Evolutionary conservation across 2,113 vertebrate species (phyloP), one percentile per base, ranked within the genome.

Genomic region (Capreolus pygargus): DNA sequence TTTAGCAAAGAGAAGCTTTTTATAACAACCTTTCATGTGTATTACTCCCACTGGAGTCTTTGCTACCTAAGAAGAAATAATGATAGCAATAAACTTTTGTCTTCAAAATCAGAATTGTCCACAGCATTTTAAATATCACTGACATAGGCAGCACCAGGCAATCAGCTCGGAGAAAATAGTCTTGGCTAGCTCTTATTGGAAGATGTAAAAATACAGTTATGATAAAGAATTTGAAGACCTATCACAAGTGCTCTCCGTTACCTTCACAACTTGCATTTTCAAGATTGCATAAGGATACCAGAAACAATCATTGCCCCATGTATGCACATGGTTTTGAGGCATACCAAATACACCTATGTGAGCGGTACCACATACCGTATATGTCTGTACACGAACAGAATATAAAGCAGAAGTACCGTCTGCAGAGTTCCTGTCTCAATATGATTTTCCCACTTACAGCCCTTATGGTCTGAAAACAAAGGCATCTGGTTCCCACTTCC

Each of bases 401-500:
- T 10, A 11, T 3, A 55, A n/a, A 67, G 81, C 84, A 95, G 82
- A 61, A 47, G 33, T 23, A 1, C 23, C 4, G 7, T 54, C 36
- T 64, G 60, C 78, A 61, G 1, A 5, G 21, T 36, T 84, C 57
- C 36, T 61, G 30, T 89, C 50, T 86, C 60, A 7, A n/a, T 11
- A n/a, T 19, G 57, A 50, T 19, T 82, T 58, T 45, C 86, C 27
- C 47, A 58, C 19, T n/a, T 3, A 28, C 0, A 79, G 33, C 28
- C 82, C 45, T 33, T 36, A 33, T 0, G 25, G 61, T 13, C 58
- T 39, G 64, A 94, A 86, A 94, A 89, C 54, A 82, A 78, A 96
- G 82, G 86, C 96, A 55, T 95, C 95, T 86, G 89, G 91, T 70
- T 97, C 88, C 88, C 67, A 91, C 85, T 92, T 96, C 58, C 86